A percentile compares a stretch with the other conserved stretches of the same genome.
Conservation (phyloP, 2,113 vertebrate species). For the Gymnogyps californianus region DNA sequence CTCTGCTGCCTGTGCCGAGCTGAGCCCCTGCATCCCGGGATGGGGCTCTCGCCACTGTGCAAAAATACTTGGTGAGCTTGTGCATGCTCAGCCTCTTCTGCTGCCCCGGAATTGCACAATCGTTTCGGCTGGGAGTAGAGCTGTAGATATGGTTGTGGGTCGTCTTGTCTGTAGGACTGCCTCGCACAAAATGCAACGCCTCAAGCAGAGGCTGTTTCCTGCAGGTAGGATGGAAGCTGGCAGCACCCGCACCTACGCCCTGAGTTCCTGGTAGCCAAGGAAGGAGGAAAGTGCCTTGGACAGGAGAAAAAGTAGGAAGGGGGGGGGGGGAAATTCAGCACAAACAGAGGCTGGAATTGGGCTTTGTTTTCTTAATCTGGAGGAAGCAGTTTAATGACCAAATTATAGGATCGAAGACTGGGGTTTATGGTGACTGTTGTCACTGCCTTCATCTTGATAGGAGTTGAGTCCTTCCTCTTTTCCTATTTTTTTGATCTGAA, state of each 20-base stretch:
- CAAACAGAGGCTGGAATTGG: neutral
- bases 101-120: too few relatives aligned
- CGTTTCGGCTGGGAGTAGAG: neutral
- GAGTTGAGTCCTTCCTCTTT: neutral
- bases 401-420: neutral
- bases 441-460: neutral
- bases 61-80: neutral
- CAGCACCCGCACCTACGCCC: neutral
- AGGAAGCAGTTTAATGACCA: neutral
- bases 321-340: fast-evolving
- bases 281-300: neutral
- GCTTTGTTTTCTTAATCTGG: neutral
- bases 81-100: neutral
- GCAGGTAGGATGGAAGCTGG: neutral
- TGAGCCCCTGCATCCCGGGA: too few relatives aligned
- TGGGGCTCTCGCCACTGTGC: too few relatives aligned
- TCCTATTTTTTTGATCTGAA: neutral
- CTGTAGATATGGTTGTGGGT: neutral
- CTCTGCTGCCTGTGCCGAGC: neutral
- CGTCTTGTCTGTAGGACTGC: neutral
- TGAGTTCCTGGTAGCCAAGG: neutral
- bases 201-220: neutral
- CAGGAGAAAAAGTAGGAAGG: fast-evolving
- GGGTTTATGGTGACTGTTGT: neutral
- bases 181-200: neutral